Evolutionary conservation across 2,797 vertebrate genomes (phyloP).

Genomic region (Paratrypauchen microcephalus): DNA sequence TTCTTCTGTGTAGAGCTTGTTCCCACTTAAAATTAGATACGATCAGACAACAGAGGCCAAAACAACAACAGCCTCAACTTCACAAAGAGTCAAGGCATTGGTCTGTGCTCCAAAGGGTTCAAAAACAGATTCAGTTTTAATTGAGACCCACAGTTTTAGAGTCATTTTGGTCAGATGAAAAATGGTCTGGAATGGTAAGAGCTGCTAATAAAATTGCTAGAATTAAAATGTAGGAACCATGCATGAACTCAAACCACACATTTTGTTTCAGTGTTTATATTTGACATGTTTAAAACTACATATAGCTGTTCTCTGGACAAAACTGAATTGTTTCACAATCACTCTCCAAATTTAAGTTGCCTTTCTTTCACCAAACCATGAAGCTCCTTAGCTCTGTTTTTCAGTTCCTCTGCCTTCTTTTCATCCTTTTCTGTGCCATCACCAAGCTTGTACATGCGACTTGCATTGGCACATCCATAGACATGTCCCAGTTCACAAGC

Average conservation of each 20-base stretch:
- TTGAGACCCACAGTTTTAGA: no score
- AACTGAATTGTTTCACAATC: conserved; percentile 14
- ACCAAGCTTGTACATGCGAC: conserved; percentile 93
- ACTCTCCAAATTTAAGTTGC: conserved; percentile 86
- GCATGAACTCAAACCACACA: background rate
- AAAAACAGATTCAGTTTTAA: no score
- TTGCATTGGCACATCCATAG: conserved; percentile 94
- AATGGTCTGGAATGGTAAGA: no score
- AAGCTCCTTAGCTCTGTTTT: conserved; percentile 85
- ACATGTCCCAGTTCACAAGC: conserved; percentile 92
- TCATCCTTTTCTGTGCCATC: conserved; percentile 86
- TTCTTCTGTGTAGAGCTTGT: no score
- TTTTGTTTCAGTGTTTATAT: background rate
- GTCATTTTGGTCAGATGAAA: no score
- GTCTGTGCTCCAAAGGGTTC: no score
- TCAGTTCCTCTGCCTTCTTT: conserved; percentile 89
- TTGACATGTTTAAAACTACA: background rate
- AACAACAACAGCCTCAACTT: no score
- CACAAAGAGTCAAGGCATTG: no score
- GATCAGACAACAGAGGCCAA: no score
- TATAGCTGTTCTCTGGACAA: background rate
- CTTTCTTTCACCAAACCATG: conserved; percentile 81
- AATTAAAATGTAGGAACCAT: background rate
- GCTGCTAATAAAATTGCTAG: background rate
- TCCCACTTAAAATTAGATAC: no score